Conservation (phyloP, 2,797 vertebrate genomes). For the Smutsia gigantea region DNA sequence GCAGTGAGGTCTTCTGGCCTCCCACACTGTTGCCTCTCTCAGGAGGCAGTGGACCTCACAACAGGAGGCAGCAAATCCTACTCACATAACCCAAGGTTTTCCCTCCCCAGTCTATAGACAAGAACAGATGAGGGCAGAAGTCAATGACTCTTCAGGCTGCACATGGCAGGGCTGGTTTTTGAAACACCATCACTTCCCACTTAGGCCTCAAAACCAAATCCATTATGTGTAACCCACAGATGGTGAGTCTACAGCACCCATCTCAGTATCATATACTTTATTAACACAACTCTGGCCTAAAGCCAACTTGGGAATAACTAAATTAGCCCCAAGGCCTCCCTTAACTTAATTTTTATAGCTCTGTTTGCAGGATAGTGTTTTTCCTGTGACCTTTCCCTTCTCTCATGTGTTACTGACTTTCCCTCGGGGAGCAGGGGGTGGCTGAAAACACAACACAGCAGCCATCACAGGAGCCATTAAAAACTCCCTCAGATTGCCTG, state of each 20-base stretch:
- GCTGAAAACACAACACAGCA: background rate
- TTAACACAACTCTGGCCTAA: slow-evolving; percentile 49
- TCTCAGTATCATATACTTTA: slow-evolving; percentile 32
- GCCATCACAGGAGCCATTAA: slow-evolving; percentile 74
- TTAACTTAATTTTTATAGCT: slow-evolving; percentile 77
- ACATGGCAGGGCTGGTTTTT: background rate
- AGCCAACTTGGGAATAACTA: slow-evolving; percentile 56
- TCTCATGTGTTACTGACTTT: slow-evolving; percentile 30
- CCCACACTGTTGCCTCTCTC: background rate
- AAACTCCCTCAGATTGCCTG: slow-evolving; percentile 68
- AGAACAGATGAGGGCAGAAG: background rate
- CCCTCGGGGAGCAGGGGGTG: slow-evolving; percentile 53
- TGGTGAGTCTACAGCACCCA: background rate
- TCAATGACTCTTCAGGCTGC: background rate
- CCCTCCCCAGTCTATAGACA: background rate
- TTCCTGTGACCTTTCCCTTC: slow-evolving; percentile 61
- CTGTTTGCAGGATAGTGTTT: slow-evolving; percentile 63
- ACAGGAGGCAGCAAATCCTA: background rate
- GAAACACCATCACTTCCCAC: slow-evolving; percentile 2
- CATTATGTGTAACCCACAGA: background rate
- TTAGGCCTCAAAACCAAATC: slow-evolving; percentile 37
- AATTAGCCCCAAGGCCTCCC: slow-evolving; percentile 65
- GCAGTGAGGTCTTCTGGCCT: background rate
- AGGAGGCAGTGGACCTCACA: background rate
- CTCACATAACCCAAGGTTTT: background rate